Base-by-base conservation (phyloP, 2,113 vertebrate genomes). In the Meles meles region DNA sequence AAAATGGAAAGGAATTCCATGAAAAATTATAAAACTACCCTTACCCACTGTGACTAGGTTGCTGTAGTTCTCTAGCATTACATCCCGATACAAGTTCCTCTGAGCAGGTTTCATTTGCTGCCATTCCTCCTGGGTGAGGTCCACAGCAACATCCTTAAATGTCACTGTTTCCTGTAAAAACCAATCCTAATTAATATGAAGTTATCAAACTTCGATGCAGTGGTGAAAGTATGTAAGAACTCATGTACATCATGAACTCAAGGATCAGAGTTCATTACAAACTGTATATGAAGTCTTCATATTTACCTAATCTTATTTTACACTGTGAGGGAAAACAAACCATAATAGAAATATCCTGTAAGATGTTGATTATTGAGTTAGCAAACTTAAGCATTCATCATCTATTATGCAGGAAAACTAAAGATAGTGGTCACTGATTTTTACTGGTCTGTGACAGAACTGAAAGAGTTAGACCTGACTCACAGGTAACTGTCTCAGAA, bases 51-150 rank as follows among this genome's bases (percentile, higher is more conserved):
- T 96, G 44, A 98, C 84, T 18, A 98, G 88, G 94, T 98, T 97
- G 90, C 94, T 96, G 7, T 98, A 98, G 87, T 94, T 97, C 94
- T 98, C 97, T 59, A 98, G 96, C 97, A 97, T 98, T 69, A 98
- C 98, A 88, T 98, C 98, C 67, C 98, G 95, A 76, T 98, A 98
- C 63, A 98, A 95, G 52, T 42, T 87, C 47, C 96, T 97, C 84
- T 98, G 90, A 84, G 96, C 95, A 97, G 97, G 98, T 92, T 97
- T 97, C 98, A 98, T 96, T 34, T 97, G 94, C 80, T 97, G 92
- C 98, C 98, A 98, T 42, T 98, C 98, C 76, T 98, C 98, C 83
- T 97, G 90, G 23, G 92, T 97, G 49, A 98, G 52, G 67, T 98
- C 94, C 90, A 98, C 94, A 42, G 96, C 95, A 63, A 98, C 98